Evolutionary conservation across 2,888 invertebrate species (phyloP), one percentile per base, ranked within the genome.

Genomic region (Eurytoma californica): DNA sequence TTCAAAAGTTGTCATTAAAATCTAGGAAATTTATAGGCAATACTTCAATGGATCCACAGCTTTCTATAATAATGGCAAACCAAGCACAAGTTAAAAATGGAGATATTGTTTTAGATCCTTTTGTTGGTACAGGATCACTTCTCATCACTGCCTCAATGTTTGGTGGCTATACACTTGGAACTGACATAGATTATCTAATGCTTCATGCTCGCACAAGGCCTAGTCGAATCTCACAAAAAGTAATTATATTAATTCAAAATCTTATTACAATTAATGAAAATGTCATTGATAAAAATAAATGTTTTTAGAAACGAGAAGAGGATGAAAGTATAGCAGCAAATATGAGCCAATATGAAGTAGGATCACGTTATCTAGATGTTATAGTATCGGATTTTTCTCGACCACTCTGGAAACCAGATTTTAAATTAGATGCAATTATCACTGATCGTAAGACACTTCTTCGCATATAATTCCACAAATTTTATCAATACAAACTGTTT

Each of bases 41-140:
- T 90, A 99, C 99, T 0, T 97, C 97, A 84, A 99, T 99, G 99
- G 99, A 99, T 89, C 95, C 99, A 0, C 96, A 97, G 85, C 91
- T 99, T 7, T 95, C 98, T 0, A 91, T 99, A 67, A 91, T 99
- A 74, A 98, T 98, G 98, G 96, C 98, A 0, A 99, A 99, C 91
- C 95, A 98, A 91, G 98, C 96, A 0, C 92, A 94, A 89, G 94
- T 97, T 5, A 90, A 91, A 73, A 85, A 91, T 0, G 95, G 95
- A 0, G 94, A 95, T 87, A 84, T 99, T 0, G 94, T 98, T 53
- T 92, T 97, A 53, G 99, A 99, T 91, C 99, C 99, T 0, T 99
- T 99, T 91, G 98, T 97, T 3, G 98, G 97, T 63, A 94, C 94
- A 0, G 96, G 97, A 0, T 97, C 96, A 0, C 88, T 98, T 63